Percentiles rank a stretch among this genome's conserved stretches.
These are phyloP conservation scores for Vidua chalybeata DNA, from an alignment of 2,113 vertebrate species.

Conservation along the genomic window DNA sequence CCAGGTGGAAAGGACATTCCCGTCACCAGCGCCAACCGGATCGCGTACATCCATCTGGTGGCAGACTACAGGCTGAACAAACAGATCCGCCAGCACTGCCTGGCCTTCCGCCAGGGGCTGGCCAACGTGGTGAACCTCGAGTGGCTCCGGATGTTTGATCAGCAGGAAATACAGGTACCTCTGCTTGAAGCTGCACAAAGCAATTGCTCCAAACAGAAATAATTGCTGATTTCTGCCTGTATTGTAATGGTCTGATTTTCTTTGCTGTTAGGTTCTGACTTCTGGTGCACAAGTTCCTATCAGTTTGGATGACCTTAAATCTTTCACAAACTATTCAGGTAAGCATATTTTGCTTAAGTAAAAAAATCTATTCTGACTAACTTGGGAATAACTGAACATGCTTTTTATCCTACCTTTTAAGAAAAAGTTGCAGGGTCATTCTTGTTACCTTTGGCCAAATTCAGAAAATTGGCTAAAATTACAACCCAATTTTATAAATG, in stretches of 20 bases:
- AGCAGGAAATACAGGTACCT: slow-evolving; percentile 95
- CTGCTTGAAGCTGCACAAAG: not conserved
- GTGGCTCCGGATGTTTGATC: slow-evolving; percentile 98
- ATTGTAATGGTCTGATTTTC: not conserved
- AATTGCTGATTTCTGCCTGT: not conserved
- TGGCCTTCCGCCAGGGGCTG: slow-evolving; percentile 95
- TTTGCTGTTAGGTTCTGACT: slow-evolving; percentile 84
- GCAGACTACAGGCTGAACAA: slow-evolving; percentile 95
- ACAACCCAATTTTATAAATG: not conserved
- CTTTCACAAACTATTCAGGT: slow-evolving; percentile 98
- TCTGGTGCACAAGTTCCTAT: slow-evolving; percentile 97
- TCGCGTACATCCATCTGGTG: slow-evolving; percentile 94
- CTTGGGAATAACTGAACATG: not conserved
- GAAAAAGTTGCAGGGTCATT: not conserved
- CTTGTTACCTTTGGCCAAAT: not conserved
- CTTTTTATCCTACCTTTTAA: not conserved
- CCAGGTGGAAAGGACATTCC: slow-evolving; percentile 92
- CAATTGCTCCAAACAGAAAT: not conserved
- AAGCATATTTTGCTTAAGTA: not conserved
- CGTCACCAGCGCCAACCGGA: slow-evolving; percentile 93
- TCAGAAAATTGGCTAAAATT: not conserved
- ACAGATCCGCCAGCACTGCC: slow-evolving; percentile 93
- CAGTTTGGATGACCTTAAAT: slow-evolving; percentile 94
- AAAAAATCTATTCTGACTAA: not conserved
- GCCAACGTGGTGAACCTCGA: slow-evolving; percentile 96